Evolutionary conservation across 2,888 invertebrate species (phyloP), one percentile per base, ranked within the genome.

Genomic region (Archips crataeganus): DNA sequence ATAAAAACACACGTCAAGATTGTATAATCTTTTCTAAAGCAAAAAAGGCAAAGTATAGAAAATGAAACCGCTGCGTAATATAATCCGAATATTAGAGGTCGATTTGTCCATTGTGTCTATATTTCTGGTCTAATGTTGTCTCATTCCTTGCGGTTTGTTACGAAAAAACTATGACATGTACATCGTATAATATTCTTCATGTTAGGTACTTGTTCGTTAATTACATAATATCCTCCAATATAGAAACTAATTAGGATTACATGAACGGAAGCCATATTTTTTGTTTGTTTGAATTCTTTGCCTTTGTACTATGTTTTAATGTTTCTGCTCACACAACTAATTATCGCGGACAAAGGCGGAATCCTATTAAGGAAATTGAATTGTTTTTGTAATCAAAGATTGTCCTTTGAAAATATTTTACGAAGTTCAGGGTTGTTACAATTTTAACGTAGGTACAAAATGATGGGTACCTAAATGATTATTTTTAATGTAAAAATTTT

Each of bases 171-270:
- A 15, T 13, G 5, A n/a, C 15, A 15, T 51, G 54, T 23, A n/a
- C n/a, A 15, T 23, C 23, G 3, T 15, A 23, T 23, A 15, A 15
- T 15, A 15, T 15, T 23, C 8, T 23, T 54, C 9, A 11, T 0
- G 6, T 10, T 32, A n/a, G n/a, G n/a, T n/a, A 57, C 32, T 59
- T 11, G 57, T 59, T 6, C 39, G 11, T 45, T 15, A 23, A 51
- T 69, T 60, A 64, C 34, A 15, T 49, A 71, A 59, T 23, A 64
- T 36, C 32, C 15, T 49, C 13, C 47, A 49, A 45, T 64, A 49
- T n/a, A 13, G 13, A 62, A 62, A 62, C 45, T 59, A 73, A 64
- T 73, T 73, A 68, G 73, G 39, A 68, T 73, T 73, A 69, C 34
- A 49, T 49, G 49, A 32, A 45, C 51, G 72, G 69, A 73, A 69